Evolutionary conservation across 2,888 invertebrate genomes (phyloP), one percentile per base, ranked within the genome.

Genomic region (Tromatobia lineatoria): DNA sequence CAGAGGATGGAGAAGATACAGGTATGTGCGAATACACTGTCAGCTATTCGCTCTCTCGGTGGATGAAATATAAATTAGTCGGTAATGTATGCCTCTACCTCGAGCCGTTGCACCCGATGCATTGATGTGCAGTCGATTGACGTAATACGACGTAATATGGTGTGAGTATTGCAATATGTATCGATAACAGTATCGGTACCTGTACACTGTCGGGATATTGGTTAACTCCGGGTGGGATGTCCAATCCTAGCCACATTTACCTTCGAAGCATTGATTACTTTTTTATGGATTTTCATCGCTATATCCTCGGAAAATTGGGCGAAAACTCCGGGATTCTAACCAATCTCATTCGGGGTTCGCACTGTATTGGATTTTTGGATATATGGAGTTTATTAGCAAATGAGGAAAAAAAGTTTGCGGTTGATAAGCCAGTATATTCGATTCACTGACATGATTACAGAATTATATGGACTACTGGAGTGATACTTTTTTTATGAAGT

Each of bases 61-160:
- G 64, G 61, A 50, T 74, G 74, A 61, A 61, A 61, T 61, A 61
- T 74, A 61, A 74, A 74, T 74, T 61, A 61, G 74, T 34, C 25
- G 47, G n/a, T 57, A 59, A 64, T 64, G 20, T 45, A 70, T 52
- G 20, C 25, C 42, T 13, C 45, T 38, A 13, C 11, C n/a, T 10
- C n/a, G 61, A 25, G 52, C 42, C 52, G 61, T 54, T 71, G 20
- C 64, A 64, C 18, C 38, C 64, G 64, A 10, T 64, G 64, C 64
- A 38, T 64, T 64, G 42, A 79, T 66, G 64, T 54, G 47, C 79
- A 71, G 42, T 45, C 54, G 18, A 20, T 54, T 54, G 71, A 52
- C 23, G 45, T 66, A 66, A 64, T 64, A 64, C 38, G 64, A 38
- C 64, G 64, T 66, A 66, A 64, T 66, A 66, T 29, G 45, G 64